phyloP scores from a whole-genome alignment of 2,113 vertebrate species.

The Leptobrachium ailaonicum region DNA sequence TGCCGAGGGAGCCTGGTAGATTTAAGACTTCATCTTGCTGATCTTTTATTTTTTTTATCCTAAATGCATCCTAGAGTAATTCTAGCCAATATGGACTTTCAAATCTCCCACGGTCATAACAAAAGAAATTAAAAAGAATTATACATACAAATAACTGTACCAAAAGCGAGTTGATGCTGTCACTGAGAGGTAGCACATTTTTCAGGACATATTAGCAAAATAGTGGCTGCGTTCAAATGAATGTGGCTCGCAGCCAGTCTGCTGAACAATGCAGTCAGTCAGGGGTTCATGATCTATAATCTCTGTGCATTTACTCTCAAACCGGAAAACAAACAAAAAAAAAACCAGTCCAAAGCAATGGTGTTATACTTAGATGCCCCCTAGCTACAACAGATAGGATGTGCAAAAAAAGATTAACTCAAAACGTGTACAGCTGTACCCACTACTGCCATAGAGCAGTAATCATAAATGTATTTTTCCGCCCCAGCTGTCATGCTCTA shows the following conservation, averaged over 20 bases:
- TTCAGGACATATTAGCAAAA: conserved; percentile 3
- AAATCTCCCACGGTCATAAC: conserved; percentile 28
- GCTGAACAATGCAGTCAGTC: conserved; percentile 18
- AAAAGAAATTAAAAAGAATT: conserved; percentile 4
- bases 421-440: too few relatives aligned
- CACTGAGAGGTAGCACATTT: conserved; percentile 21
- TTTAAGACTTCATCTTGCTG: conserved; percentile 36
- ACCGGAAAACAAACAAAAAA: not conserved
- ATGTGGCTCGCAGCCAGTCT: not conserved
- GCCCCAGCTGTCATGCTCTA: too few relatives aligned
- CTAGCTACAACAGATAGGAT: too few relatives aligned
- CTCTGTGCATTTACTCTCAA: not conserved
- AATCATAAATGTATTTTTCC: too few relatives aligned
- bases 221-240: conserved; percentile 1
- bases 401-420: too few relatives aligned
- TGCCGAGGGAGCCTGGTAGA: conserved; percentile 4
- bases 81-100: conserved; percentile 19
- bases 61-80: conserved; percentile 8
- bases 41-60: conserved; percentile 19
- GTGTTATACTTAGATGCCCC: too few relatives aligned
- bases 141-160: not conserved
- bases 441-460: too few relatives aligned
- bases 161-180: not conserved
- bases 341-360: too few relatives aligned
- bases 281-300: not conserved